Percentiles rank a stretch among this genome's conserved stretches.
Evolutionary conservation across 2,797 vertebrate genomes (phyloP).

Genomic region (Margarornis squamiger): DNA sequence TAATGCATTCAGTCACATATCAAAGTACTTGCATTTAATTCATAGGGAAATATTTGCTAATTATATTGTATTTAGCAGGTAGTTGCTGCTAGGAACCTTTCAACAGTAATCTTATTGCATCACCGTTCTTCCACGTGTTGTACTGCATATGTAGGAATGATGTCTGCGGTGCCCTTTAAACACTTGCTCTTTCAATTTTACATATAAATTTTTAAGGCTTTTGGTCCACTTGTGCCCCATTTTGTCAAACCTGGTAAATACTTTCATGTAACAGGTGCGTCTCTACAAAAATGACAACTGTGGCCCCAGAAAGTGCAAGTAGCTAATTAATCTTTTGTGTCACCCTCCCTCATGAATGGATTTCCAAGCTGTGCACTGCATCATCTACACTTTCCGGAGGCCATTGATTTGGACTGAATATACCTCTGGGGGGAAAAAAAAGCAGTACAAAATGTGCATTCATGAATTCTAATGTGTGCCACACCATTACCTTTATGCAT

Average conservation of each 20-base stretch:
- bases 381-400: not conserved
- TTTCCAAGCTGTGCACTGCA: not conserved
- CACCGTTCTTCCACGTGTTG: not conserved
- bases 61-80: constrained; percentile 18
- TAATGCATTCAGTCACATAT: not conserved
- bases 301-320: not conserved
- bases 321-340: constrained; percentile 8
- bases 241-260: not conserved
- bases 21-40: constrained; percentile 41
- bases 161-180: not conserved
- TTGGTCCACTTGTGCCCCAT: not conserved
- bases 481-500: constrained; percentile 10
- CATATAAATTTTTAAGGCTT: not conserved
- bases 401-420: not conserved
- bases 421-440: not conserved
- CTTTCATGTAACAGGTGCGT: not conserved
- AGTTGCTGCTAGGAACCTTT: not conserved
- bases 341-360: not conserved
- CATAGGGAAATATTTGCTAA: not conserved
- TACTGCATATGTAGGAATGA: rapidly evolving
- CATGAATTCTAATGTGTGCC: constrained; percentile 5
- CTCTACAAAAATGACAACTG: not conserved
- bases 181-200: not conserved
- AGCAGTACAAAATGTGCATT: not conserved
- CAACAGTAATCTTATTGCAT: not conserved